A percentile compares a stretch with the other conserved stretches of the same genome.
phyloP scores from a whole-genome alignment of 2,113 vertebrate genomes.

The Hydrolagus affinis region DNA sequence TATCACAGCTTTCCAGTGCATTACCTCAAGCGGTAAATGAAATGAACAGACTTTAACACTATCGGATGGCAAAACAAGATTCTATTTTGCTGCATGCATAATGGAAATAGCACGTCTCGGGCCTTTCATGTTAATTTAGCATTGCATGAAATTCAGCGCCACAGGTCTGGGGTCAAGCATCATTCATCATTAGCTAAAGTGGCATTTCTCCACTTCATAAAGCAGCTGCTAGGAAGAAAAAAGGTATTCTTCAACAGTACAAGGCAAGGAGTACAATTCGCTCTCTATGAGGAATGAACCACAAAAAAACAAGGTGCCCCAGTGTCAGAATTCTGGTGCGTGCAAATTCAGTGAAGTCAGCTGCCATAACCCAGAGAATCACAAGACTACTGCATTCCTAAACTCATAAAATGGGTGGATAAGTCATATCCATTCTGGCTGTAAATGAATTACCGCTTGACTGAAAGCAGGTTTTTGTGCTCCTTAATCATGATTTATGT shows the following conservation, averaged over 20 bases:
- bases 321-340: slow-evolving; percentile 83
- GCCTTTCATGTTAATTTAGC: slow-evolving; percentile 71
- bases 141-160: slow-evolving; percentile 69
- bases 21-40: slow-evolving; percentile 30
- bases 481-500: slow-evolving; percentile 96
- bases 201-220: slow-evolving; percentile 85
- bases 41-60: slow-evolving; percentile 28
- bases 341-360: slow-evolving; percentile 86
- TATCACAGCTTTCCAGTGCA: slow-evolving; percentile 28
- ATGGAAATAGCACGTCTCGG: slow-evolving; percentile 50
- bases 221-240: slow-evolving; percentile 73
- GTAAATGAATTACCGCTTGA: slow-evolving; percentile 81
- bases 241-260: slow-evolving; percentile 75
- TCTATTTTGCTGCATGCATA: slow-evolving; percentile 51
- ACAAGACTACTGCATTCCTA: slow-evolving; percentile 83
- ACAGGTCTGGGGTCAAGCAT: slow-evolving; percentile 79
- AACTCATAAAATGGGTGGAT: slow-evolving; percentile 68
- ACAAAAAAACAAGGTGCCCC: slow-evolving; percentile 90
- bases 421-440: slow-evolving; percentile 76
- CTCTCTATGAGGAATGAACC: slow-evolving; percentile 56
- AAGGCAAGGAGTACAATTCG: slow-evolving; percentile 70
- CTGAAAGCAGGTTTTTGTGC: slow-evolving; percentile 72
- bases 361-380: slow-evolving; percentile 71
- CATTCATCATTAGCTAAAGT: slow-evolving; percentile 96
- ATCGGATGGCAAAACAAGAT: slow-evolving; percentile 51